phyloP scores from a whole-genome alignment of 2,888 invertebrate genomes.

The Pheosia tremula region DNA sequence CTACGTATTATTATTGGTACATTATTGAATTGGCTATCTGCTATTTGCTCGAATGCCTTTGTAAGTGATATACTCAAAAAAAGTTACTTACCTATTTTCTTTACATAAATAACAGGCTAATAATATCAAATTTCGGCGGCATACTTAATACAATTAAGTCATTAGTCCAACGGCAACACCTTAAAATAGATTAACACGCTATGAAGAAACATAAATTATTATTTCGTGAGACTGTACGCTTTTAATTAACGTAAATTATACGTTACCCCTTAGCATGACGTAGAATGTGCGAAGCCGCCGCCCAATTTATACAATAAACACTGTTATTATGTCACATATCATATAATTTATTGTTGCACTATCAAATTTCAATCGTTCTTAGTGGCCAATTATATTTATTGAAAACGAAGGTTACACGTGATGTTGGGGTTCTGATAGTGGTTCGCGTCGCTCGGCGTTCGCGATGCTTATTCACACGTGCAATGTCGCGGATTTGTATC shows the following conservation, averaged over 20 bases:
- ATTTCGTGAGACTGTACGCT: neutral
- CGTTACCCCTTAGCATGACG: conserved; percentile 77
- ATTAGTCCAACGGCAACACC: conserved; percentile 24
- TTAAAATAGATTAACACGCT: conserved; percentile 16
- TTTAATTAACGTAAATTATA: conserved; percentile 29
- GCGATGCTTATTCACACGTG: conserved; percentile 40
- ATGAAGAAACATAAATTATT: conserved; percentile 7
- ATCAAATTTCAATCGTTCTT: conserved; percentile 48
- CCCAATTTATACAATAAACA: conserved; percentile 71
- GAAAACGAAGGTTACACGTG: conserved; percentile 34
- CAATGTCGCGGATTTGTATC: conserved; percentile 36
- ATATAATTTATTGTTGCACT: conserved; percentile 67
- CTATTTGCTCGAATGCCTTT: too few relatives aligned
- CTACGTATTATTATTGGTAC: neutral
- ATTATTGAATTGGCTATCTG: neutral
- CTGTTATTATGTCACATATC: conserved; percentile 70
- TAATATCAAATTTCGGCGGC: too few relatives aligned
- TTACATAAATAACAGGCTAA: too few relatives aligned
- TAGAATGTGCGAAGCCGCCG: conserved; percentile 63
- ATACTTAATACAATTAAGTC: conserved; percentile 31
- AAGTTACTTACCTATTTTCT: neutral
- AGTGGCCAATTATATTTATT: conserved; percentile 37
- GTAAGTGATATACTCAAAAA: neutral
- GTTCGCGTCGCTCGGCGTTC: conserved; percentile 26
- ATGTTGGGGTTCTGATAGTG: conserved; percentile 21